Evolutionary conservation across 1,140 invertebrate species (phyloP), one percentile per base, ranked within the genome.

Genomic region (Scaptodrosophila lebanonensis): DNA sequence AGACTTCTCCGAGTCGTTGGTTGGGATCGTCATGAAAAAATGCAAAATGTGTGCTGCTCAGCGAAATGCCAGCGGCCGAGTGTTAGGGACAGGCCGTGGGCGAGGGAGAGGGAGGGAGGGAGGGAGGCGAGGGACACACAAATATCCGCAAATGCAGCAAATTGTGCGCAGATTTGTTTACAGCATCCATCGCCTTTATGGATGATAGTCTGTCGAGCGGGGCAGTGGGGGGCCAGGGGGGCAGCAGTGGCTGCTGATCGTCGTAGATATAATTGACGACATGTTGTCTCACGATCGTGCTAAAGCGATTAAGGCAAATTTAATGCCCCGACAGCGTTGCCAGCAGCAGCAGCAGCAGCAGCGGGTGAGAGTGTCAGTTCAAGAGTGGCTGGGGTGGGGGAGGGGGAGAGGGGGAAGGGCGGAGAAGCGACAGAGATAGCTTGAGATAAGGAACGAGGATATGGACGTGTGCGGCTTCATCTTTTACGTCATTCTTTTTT

Each of bases 201-300:
- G 45, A 36, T 60, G 54, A 44, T 27, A 13, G 32, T 11, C 6
- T 12, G n/a, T 9, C 2, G 16, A 5, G 22, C 4, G 36, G 35
- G 9, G 8, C 6, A 0, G 40, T 2, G 36, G 30, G 15, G 5
- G 11, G 20, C 6, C 8, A n/a, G 11, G 17, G 44, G 30, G 33
- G 40, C 13, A 25, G 38, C 35, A 32, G 47, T 38, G 43, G 56
- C 56, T 67, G 61, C 61, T 77, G 77, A 83, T 83, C 79, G 63
- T 52, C 79, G 77, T 69, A 83, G 77, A 83, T 83, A 83, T 83
- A 83, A 83, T 83, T 83, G 77, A 83, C 77, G 77, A 77, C 77
- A 73, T 83, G 77, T 83, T 83, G 73, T 79, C 73, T 79, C 68
- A 77, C 77, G 72, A 83, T 83, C 77, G 77, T 83, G 77, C 77